phyloP scores from a whole-genome alignment of 2,797 vertebrate genomes.

The Gymnodraco acuticeps region DNA sequence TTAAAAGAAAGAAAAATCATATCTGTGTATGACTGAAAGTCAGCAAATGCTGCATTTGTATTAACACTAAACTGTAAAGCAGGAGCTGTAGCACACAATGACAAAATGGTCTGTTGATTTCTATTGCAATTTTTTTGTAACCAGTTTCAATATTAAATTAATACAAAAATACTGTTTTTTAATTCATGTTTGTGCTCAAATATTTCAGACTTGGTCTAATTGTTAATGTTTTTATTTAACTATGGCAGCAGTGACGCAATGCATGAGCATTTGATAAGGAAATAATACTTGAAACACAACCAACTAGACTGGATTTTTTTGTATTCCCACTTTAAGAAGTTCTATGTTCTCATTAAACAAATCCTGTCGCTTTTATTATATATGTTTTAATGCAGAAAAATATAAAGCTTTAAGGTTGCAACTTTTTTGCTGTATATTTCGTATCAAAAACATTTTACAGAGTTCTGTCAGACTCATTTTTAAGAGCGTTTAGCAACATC shows the following conservation, averaged over 20 bases:
- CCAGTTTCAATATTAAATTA: constrained; percentile 7
- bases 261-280: background rate
- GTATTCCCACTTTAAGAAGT: background rate
- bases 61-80: constrained; percentile 14
- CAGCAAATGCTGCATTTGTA: constrained; percentile 1
- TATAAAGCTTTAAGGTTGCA: no score
- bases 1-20: background rate
- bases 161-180: background rate
- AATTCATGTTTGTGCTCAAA: constrained; percentile 3
- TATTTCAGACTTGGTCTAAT: background rate
- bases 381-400: no score
- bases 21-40: constrained; percentile 15
- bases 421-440: no score
- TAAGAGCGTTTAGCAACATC: no score
- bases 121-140: background rate
- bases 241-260: background rate
- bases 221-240: background rate
- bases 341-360: background rate
- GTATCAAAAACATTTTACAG: no score
- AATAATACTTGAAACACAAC: background rate
- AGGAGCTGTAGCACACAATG: background rate
- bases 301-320: background rate
- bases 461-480: no score
- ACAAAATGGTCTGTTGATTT: background rate
- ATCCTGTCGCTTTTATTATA: no score